Conservation (phyloP, 1,140 invertebrate species). For the Camponotus pennsylvanicus region DNA sequence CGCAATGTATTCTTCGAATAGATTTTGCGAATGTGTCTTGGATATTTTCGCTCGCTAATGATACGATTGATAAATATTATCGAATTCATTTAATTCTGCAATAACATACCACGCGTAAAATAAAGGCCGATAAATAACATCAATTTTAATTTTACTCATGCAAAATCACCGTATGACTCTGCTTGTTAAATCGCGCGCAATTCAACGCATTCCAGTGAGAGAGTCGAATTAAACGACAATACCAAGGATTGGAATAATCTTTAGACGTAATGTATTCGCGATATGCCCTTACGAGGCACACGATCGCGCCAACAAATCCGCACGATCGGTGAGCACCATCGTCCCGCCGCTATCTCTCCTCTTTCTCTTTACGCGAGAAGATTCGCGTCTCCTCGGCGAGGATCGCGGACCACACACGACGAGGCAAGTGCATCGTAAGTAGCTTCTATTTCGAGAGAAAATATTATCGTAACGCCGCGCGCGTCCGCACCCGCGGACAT, state of each 20-base stretch:
- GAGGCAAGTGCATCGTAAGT: slow-evolving; percentile 75
- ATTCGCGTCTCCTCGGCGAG: slow-evolving; percentile 27
- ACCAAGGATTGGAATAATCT: slow-evolving; percentile 8
- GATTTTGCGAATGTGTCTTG: too few species aligned
- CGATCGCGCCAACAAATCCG: slow-evolving; percentile 33
- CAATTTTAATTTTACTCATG: background rate
- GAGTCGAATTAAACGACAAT: slow-evolving; percentile 24
- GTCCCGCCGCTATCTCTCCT: slow-evolving; percentile 36
- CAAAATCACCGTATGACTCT: background rate
- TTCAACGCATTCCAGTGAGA: slow-evolving; percentile 15
- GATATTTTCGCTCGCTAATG: too few species aligned
- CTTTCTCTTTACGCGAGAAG: background rate
- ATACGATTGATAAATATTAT: background rate
- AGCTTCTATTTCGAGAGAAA: slow-evolving; percentile 78
- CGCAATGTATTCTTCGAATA: background rate
- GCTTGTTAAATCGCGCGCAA: background rate
- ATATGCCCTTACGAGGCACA: slow-evolving; percentile 22
- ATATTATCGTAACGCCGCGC: slow-evolving; percentile 74
- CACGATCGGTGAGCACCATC: slow-evolving; percentile 27
- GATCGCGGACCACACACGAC: slow-evolving; percentile 67
- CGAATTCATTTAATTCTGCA: background rate
- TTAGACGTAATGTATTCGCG: slow-evolving; percentile 10
- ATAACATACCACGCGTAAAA: background rate
- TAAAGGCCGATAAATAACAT: background rate
- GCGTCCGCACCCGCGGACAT: slow-evolving; percentile 57